These are phyloP conservation scores for Xerus inauris DNA, from an alignment of 2,113 vertebrate species.

Conservation along the genomic window DNA sequence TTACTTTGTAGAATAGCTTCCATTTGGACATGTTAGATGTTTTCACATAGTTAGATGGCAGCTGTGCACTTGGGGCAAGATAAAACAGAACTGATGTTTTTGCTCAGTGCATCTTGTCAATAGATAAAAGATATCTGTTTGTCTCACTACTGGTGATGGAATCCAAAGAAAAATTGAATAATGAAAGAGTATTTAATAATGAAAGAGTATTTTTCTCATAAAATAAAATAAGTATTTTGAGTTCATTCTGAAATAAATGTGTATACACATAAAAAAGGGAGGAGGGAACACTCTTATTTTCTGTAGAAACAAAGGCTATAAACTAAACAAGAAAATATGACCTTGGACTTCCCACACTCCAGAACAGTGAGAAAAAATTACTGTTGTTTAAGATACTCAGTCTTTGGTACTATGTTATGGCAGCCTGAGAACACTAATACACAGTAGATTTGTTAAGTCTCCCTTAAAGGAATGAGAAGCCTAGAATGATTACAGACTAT, in stretches of 20 bases:
- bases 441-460: neutral
- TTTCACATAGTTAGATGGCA: neutral
- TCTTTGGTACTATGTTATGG: neutral
- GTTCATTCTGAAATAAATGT: no score
- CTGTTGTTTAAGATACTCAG: neutral
- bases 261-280: no score
- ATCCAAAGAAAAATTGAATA: no score
- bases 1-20: neutral
- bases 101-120: neutral
- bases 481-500: neutral
- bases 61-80: neutral
- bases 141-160: neutral
- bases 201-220: neutral
- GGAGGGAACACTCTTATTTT: no score
- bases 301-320: no score
- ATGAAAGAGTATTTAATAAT: neutral
- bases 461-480: neutral
- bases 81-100: neutral
- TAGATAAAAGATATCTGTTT: neutral
- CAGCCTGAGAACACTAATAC: neutral
- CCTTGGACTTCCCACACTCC: neutral
- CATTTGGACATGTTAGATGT: neutral
- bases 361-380: neutral
- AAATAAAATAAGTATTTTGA: neutral
- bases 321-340: neutral